These are phyloP conservation scores for Epizoanthus rinbou DNA, from an alignment of 92 coral and sea anemone species.

Conservation along the genomic window DNA sequence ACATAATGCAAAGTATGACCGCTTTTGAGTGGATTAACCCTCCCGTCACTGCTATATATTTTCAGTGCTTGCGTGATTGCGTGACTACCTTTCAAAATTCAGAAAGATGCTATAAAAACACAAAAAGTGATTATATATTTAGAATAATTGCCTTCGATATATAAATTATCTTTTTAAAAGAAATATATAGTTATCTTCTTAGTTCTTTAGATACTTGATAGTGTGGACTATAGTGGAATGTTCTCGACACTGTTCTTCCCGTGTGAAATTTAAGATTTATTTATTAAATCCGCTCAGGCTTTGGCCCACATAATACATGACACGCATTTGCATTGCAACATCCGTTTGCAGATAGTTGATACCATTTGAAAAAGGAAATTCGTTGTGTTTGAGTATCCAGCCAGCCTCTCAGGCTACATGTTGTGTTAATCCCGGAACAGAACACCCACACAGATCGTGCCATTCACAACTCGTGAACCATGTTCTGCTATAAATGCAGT, in stretches of 20 bases:
- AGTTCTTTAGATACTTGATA: not conserved
- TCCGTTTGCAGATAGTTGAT: not conserved
- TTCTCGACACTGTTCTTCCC: not conserved
- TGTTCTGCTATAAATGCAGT: not conserved
- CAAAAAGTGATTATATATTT: too few relatives aligned
- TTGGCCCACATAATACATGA: too few relatives aligned
- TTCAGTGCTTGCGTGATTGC: too few relatives aligned
- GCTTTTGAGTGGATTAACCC: too few relatives aligned
- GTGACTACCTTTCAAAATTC: too few relatives aligned
- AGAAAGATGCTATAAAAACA: too few relatives aligned
- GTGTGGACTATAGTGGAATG: not conserved
- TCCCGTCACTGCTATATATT: too few relatives aligned
- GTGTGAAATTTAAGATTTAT: not conserved
- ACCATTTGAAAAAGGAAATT: not conserved
- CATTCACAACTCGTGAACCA: not conserved
- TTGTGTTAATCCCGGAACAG: not conserved
- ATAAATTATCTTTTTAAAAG: too few relatives aligned
- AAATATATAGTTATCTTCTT: not conserved
- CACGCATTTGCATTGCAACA: not conserved
- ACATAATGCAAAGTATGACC: too few relatives aligned
- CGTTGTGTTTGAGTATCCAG: not conserved
- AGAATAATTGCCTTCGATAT: too few relatives aligned
- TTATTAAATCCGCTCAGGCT: not conserved
- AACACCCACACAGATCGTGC: not conserved
- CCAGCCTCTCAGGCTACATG: not conserved